phyloP scores from a whole-genome alignment of 2,888 invertebrate species.

The Lasioglossum vierecki region DNA sequence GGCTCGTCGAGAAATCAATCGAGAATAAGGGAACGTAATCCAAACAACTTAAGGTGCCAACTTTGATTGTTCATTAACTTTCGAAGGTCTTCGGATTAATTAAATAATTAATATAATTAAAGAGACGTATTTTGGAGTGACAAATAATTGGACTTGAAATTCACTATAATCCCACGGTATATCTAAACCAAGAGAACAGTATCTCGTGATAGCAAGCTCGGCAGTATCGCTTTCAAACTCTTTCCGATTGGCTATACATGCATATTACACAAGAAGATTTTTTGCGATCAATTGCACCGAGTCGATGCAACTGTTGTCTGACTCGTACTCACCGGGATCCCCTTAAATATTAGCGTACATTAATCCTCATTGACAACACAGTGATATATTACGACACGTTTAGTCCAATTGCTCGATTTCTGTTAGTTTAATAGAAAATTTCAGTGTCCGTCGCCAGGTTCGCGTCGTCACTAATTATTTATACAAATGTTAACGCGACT shows the following conservation, averaged over 20 bases:
- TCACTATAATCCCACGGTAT: not conserved
- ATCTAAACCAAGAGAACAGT: conserved; percentile 26
- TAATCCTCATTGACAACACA: conserved; percentile 45
- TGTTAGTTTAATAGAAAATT: conserved; percentile 41
- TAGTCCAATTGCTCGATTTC: conserved; percentile 13
- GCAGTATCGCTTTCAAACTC: conserved; percentile 23
- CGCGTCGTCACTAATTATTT: conserved; percentile 20
- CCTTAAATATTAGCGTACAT: conserved; percentile 50
- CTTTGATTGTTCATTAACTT: not conserved
- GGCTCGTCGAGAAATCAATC: not conserved
- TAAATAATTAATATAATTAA: too few species aligned
- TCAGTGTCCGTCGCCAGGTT: conserved; percentile 14
- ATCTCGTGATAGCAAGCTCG: conserved; percentile 42
- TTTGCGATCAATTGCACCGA: conserved; percentile 1
- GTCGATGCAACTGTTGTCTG: conserved; percentile 23
- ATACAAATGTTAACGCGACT: conserved; percentile 43
- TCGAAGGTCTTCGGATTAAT: not conserved
- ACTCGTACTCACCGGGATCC: conserved; percentile 21
- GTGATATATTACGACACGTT: conserved; percentile 38
- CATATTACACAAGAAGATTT: conserved; percentile 7
- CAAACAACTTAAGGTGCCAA: not conserved
- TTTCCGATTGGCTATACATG: not conserved
- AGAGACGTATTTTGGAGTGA: not conserved
- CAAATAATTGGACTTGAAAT: not conserved
- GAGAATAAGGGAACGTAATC: not conserved